Conservation (phyloP, 2,797 vertebrate genomes). For the Urocyon cinereoargenteus region DNA sequence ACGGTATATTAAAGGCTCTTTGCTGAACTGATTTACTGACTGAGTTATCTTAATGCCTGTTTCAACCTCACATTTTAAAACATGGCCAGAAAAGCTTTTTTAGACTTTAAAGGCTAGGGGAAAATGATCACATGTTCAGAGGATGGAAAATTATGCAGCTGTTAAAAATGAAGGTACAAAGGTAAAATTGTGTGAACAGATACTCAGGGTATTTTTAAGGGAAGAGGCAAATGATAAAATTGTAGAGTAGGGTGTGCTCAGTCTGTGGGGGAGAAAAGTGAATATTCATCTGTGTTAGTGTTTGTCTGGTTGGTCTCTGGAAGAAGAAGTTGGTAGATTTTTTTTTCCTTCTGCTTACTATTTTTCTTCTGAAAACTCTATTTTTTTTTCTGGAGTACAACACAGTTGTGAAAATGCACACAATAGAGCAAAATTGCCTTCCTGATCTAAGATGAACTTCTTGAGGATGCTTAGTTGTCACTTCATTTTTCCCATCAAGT, state of each 20-base stretch:
- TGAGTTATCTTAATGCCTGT: not conserved
- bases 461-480: not conserved
- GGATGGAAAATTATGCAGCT: not conserved
- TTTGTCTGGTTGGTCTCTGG: not conserved
- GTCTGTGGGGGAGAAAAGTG: not conserved
- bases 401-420: not conserved
- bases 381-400: not conserved
- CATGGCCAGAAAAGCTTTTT: not conserved
- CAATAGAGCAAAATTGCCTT: not conserved
- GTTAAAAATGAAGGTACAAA: not conserved
- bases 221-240: not conserved
- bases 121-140: not conserved
- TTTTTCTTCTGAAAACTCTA: not conserved
- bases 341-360: conserved; percentile 48
- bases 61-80: conserved; percentile 36
- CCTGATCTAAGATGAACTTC: not conserved
- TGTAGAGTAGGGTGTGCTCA: not conserved
- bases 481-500: not conserved
- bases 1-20: not conserved
- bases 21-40: not conserved
- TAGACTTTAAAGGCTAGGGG: not conserved
- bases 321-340: not conserved
- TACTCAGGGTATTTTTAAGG: not conserved
- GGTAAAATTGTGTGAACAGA: not conserved
- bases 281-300: not conserved